Percentiles rank a stretch among this genome's conserved stretches.
Conservation (phyloP, 2,113 vertebrate genomes). For the Opisthocomus hoazin region DNA sequence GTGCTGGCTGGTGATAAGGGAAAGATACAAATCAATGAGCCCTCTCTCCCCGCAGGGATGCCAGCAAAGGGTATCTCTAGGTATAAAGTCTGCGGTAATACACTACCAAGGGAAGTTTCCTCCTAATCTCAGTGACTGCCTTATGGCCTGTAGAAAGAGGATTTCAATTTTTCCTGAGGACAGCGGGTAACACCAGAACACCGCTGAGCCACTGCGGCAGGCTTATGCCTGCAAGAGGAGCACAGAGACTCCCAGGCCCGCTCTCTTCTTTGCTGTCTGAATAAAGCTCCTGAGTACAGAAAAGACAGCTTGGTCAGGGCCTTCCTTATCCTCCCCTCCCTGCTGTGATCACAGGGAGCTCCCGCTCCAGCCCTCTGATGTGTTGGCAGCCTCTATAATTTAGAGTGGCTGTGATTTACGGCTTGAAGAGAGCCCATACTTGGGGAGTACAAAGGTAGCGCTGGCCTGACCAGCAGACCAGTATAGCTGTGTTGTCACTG, state of each 20-base stretch:
- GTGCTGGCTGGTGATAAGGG: not conserved
- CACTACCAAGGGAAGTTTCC: not conserved
- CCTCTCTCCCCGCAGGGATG: not conserved
- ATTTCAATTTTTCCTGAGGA: slow-evolving; percentile 5
- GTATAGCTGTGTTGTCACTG: not conserved
- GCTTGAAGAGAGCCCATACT: not conserved
- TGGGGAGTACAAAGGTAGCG: slow-evolving; percentile 6
- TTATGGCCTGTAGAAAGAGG: not conserved
- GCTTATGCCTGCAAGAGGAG: not conserved
- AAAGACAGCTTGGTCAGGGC: slow-evolving; percentile 9
- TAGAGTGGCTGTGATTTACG: slow-evolving; percentile 30
- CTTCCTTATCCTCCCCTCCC: slow-evolving; percentile 17
- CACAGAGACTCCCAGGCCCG: not conserved
- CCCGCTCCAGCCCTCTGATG: slow-evolving; percentile 7
- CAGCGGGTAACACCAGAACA: not conserved
- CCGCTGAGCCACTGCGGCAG: not conserved
- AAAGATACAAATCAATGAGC: not conserved
- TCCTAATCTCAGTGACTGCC: not conserved
- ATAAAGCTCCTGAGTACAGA: not conserved
- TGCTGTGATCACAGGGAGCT: slow-evolving; percentile 24
- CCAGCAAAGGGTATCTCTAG: not conserved
- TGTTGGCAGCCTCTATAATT: slow-evolving; percentile 47
- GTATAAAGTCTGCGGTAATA: not conserved
- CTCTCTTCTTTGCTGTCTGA: not conserved
- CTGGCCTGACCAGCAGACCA: slow-evolving; percentile 12